Conservation (phyloP, 2,888 invertebrate genomes). For the Mylabris sibirica region DNA sequence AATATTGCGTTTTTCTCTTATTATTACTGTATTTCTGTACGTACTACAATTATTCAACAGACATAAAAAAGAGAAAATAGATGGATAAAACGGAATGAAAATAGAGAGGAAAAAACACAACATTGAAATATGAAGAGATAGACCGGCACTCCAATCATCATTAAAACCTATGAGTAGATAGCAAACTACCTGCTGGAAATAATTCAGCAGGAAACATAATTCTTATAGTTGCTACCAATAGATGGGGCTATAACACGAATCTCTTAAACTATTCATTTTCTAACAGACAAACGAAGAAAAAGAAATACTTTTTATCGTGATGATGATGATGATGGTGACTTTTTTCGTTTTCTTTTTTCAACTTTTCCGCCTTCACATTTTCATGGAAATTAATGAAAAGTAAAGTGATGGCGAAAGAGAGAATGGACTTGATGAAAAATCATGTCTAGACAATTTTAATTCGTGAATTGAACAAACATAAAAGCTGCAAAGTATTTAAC, state of each 20-base stretch:
- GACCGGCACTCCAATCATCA: constrained; percentile 19
- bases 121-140: not conserved
- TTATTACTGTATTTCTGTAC: not conserved
- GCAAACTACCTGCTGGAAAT: constrained; percentile 34
- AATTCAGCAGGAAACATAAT: constrained; percentile 30
- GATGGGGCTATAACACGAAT: constrained; percentile 26
- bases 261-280: constrained; percentile 11
- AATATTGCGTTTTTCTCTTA: not conserved
- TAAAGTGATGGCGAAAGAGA: no score
- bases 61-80: no score
- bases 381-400: constrained; percentile 13
- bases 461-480: not conserved
- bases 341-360: not conserved
- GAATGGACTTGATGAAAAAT: not conserved
- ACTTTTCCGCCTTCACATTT: constrained; percentile 14
- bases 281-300: not conserved
- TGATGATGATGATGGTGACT: no score
- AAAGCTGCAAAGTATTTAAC: not conserved
- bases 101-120: constrained; percentile 7
- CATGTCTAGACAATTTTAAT: not conserved
- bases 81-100: not conserved
- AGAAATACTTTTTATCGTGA: not conserved
- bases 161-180: constrained; percentile 27
- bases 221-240: constrained; percentile 27
- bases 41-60: no score